Conservation (phyloP, 2,888 invertebrate species). For the Spodoptera picta region DNA sequence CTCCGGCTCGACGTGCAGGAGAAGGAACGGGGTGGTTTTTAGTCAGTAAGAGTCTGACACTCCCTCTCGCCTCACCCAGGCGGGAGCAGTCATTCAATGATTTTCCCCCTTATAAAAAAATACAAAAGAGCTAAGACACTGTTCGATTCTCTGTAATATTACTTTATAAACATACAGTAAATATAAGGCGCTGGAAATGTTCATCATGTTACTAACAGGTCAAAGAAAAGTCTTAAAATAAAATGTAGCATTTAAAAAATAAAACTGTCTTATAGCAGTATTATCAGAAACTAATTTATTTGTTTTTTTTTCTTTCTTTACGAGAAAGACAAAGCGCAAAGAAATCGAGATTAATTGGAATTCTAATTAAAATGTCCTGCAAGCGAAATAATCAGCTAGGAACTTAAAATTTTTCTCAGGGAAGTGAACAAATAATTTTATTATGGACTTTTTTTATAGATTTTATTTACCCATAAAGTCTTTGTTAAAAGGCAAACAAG, state of each 20-base stretch:
- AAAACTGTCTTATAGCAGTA: not conserved
- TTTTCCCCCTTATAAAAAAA: too few species aligned
- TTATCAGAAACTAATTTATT: slow-evolving; percentile 17
- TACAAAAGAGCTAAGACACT: too few species aligned
- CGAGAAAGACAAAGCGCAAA: slow-evolving; percentile 40
- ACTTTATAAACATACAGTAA: too few species aligned
- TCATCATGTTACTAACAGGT: too few species aligned
- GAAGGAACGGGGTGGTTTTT: too few species aligned
- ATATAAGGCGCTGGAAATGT: too few species aligned
- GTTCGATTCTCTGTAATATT: too few species aligned
- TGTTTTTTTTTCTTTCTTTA: slow-evolving; percentile 9
- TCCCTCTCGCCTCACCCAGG: too few species aligned
- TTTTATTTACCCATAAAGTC: not conserved
- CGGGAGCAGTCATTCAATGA: too few species aligned
- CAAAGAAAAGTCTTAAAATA: slow-evolving; percentile 1
- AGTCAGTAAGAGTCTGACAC: too few species aligned
- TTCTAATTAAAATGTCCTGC: slow-evolving; percentile 61
- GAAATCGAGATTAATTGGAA: slow-evolving; percentile 56
- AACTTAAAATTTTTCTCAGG: slow-evolving; percentile 6
- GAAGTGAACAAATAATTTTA: slow-evolving; percentile 15
- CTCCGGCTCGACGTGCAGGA: too few species aligned
- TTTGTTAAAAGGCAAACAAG: not conserved
- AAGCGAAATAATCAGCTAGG: slow-evolving; percentile 18
- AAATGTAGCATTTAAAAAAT: not conserved
- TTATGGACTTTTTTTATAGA: not conserved